phyloP scores from a whole-genome alignment of 2,888 invertebrate genomes.

The Girardia tigrina region DNA sequence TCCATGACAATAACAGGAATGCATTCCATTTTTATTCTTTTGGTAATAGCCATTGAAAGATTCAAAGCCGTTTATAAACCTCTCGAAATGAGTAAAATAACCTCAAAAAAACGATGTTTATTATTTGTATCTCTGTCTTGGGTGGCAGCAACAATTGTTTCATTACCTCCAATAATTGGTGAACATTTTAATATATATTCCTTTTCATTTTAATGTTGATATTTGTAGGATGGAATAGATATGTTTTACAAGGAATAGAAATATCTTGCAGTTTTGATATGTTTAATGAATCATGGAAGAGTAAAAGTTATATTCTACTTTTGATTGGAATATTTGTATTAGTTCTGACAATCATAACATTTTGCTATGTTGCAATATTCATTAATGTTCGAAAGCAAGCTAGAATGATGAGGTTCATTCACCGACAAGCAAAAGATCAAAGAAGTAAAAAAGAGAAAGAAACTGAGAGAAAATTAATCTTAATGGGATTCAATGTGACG shows the following conservation, averaged over 20 bases:
- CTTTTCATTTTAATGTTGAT: neutral
- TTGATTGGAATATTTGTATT: neutral
- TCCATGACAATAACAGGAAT: neutral
- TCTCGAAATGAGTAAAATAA: neutral
- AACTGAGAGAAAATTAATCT: neutral
- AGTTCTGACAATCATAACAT: neutral
- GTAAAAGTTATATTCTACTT: neutral
- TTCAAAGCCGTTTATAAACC: neutral
- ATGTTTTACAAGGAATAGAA: neutral
- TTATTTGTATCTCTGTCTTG: neutral
- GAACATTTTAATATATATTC: neutral
- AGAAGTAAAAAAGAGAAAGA: neutral
- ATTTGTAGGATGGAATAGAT: neutral
- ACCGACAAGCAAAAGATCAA: neutral
- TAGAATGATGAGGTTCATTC: neutral
- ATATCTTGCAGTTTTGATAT: conserved; percentile 6
- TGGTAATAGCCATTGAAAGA: neutral
- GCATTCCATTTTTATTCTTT: neutral
- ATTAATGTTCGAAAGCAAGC: neutral
- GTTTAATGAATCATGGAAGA: neutral
- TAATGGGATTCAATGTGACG: neutral
- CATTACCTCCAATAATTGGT: neutral
- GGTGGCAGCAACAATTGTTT: neutral
- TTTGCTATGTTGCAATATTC: neutral
- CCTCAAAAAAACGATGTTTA: neutral